Evolutionary conservation across 2,113 vertebrate species (phyloP), one percentile per base, ranked within the genome.

Genomic region (Manacus vitellinus): DNA sequence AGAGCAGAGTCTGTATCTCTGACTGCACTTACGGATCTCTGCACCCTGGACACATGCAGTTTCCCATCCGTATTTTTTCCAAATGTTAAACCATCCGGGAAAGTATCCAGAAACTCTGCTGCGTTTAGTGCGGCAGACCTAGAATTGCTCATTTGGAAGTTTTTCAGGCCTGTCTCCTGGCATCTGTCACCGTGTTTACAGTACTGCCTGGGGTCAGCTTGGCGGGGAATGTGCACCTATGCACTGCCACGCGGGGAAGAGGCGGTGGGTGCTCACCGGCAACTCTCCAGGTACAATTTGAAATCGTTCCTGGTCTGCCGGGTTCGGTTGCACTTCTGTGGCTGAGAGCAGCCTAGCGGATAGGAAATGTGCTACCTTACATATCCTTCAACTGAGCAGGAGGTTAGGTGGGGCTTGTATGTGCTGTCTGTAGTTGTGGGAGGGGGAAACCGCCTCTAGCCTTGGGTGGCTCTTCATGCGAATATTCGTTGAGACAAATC

Each of bases 141-240:
- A 54, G 76, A 91, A 95, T 52, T 96, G 94, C 83, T 96, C 94
- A 94, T 91, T 91, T 95, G 83, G 93, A 95, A 78, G 83, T 56
- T 92, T 95, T 95, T 94, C 93, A 97, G 86, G 59, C 86, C 91
- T 95, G 93, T 97, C 94, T 96, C 73, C 86, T 95, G 95, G 91
- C 89, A 95, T 96, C 89, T 96, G 91, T 96, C 94, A 96, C 80
- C 2, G 0, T 78, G 92, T 87, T 82, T 81, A 18, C 80, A 59
- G 79, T 11, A 71, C 59, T 89, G 93, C 95, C 94, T 94, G 89
- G 65, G 91, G 93, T 94, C 93, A 81, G 43, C 52, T 86, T 86
- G 86, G 4, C 0, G 0, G 75, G 55, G 73, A 94, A 37, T 0
- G 55, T n/a, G 61, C 91, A 78, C 85, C 82, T 76, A 12, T 47